Evolutionary conservation across 2,113 vertebrate genomes (phyloP).

Genomic region (Psilopsiagon aymara): DNA sequence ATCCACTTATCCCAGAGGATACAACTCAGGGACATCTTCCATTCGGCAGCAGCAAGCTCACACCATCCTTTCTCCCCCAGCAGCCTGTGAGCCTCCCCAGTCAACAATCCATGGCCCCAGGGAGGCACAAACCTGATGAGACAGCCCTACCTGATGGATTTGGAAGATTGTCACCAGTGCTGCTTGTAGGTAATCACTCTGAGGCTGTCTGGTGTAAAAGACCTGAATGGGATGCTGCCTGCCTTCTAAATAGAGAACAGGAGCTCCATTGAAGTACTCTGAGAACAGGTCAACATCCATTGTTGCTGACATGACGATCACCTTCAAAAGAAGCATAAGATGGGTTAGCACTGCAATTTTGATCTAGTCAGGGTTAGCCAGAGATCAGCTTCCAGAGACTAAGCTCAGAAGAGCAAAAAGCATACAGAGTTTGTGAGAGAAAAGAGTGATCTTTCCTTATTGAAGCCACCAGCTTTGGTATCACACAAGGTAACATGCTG

Average conservation of each 20-base stretch:
- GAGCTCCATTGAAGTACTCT: slow-evolving; percentile 91
- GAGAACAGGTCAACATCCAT: slow-evolving; percentile 98
- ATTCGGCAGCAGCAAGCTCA: neutral
- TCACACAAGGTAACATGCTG: fast-evolving
- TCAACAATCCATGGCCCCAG: neutral
- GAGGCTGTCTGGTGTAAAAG: slow-evolving; percentile 92
- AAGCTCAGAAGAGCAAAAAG: neutral
- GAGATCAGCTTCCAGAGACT: neutral
- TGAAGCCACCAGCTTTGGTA: neutral
- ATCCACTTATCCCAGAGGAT: neutral
- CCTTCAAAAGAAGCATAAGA: slow-evolving; percentile 60
- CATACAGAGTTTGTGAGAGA: neutral
- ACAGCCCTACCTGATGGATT: slow-evolving; percentile 87
- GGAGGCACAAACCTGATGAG: neutral
- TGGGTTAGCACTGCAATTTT: neutral
- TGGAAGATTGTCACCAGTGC: slow-evolving; percentile 94
- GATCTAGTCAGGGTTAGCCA: neutral
- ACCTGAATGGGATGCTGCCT: slow-evolving; percentile 94
- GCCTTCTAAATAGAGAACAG: slow-evolving; percentile 94
- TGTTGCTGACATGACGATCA: slow-evolving; percentile 95
- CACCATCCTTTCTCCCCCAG: neutral
- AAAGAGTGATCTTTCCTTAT: neutral
- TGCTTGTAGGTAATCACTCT: slow-evolving; percentile 95
- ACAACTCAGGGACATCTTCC: neutral
- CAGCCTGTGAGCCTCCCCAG: neutral